phyloP scores from a whole-genome alignment of 2,113 vertebrate genomes.

The Falcunculus frontatus region DNA sequence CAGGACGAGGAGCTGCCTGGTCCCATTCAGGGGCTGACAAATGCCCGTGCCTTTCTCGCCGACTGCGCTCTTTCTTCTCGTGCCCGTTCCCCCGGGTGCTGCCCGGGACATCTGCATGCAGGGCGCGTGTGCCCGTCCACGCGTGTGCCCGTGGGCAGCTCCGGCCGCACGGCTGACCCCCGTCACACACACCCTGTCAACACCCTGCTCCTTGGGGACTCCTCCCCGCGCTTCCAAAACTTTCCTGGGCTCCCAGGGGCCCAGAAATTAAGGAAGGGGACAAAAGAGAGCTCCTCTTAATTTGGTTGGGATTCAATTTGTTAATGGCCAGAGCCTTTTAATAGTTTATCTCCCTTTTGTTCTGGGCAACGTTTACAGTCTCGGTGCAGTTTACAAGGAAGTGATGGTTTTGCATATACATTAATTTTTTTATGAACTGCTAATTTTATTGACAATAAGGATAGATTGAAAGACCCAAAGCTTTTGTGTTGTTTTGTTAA shows the following conservation, averaged over 20 bases:
- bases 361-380: conserved; percentile 62
- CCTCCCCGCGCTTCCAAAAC: neutral
- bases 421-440: conserved; percentile 73
- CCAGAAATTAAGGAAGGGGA: neutral
- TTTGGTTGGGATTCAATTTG: conserved; percentile 39
- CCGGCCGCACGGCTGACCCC: neutral
- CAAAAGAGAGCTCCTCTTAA: conserved; percentile 25
- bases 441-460: conserved; percentile 83
- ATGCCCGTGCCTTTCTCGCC: neutral
- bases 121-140: neutral
- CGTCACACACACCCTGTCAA: neutral
- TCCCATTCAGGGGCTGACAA: conserved; percentile 11
- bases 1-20: neutral
- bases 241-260: neutral
- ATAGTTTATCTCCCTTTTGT: conserved; percentile 53
- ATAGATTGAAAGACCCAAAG: conserved; percentile 77
- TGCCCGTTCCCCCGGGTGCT: neutral
- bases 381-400: conserved; percentile 69
- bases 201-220: neutral
- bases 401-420: conserved; percentile 76
- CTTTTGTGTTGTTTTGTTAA: conserved; percentile 82
- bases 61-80: neutral
- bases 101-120: neutral
- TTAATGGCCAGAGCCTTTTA: conserved; percentile 55
- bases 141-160: neutral